Base-by-base conservation (phyloP, 1,140 invertebrate genomes). In the Drosophila nigromelanica region DNA sequence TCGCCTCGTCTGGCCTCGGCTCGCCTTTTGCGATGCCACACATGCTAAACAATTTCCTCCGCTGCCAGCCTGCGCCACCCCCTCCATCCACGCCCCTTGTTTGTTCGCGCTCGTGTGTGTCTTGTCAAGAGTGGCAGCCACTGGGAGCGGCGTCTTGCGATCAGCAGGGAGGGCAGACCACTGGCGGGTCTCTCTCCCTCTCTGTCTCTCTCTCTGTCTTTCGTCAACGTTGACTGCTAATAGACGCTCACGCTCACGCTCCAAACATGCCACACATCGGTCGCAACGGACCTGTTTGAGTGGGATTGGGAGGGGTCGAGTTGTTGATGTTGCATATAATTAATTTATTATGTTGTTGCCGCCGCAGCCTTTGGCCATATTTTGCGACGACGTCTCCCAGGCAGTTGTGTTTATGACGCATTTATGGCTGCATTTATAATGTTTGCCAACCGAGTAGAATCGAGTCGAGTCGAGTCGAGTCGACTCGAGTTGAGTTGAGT, bases 291-390 rank as follows among this genome's bases (percentile, higher is more conserved):
- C 27, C 27, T 2, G 27, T 27, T 27, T 27, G 27, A 1, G 5
- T 1, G 5, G 24, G 24, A 3, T 0, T 0, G 18, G 18, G 24
- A 27, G 24, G 24, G 27, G 27, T 54, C 62, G 69, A 56, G 82
- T 64, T 80, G 76, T 75, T 83, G 85, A 89, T 89, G 83, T 89
- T 89, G 83, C 85, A 89, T 89, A 89, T 89, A 89, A 89, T 89
- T 89, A 89, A 89, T 89, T 89, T 89, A 89, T 89, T 89, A 83
- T 89, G 83, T 89, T 83, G 80, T 89, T 89, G 85, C 78, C 74
- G 74, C 81, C 43, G 72, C 78, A 86, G 80, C 72, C 76, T 79
- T 73, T 63, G 76, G 72, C 76, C 71, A 82, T 82, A 78, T 75
- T 78, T 78, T 77, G 78, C 79, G 64, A 69, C 72, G 56, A 50